Evolutionary conservation across 2,113 vertebrate species (phyloP), one percentile per base, ranked within the genome.

Genomic region (Otolemur garnettii): DNA sequence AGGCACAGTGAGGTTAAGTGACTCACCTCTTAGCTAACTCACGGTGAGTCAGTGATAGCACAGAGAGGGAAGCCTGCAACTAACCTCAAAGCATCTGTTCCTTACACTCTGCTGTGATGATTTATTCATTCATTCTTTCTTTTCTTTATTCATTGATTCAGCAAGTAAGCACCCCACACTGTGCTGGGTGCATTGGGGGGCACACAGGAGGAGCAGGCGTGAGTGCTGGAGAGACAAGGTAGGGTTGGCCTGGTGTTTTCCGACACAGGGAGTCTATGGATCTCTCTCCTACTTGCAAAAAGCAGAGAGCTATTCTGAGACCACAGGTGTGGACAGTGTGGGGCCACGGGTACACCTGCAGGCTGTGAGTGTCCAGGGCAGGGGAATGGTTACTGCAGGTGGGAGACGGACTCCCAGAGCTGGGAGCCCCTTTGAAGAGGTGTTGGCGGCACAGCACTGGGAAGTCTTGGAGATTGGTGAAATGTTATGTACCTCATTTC

Each of bases 321-420:
- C 50, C 71, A 5, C 0, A 4, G 9, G 19, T 90, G 7, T 55
- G 35, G 57, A 5, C 14, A n/a, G 66, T 1, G 1, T 17, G 22
- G 72, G 45, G 38, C 57, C 5, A 0, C 30, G 75, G 35, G 38
- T 35, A 6, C 26, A 17, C 4, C 28, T 42, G 28, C 0, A 6
- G 24, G 53, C 62, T 55, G 15, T 33, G 80, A 83, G 60, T 19
- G 4, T 24, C 42, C 1, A 55, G 30, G 66, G 21, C 64, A 15
- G 35, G 66, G 6, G 4, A 17, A 11, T 4, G 18, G 13, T 24
- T 53, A 7, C 10, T 28, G 8, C 1, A 28, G 21, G 66, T 0
- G 2, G 22, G 55, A 60, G 50, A 42, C 64, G 83, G 59, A 55
- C 3, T 38, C 45, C 18, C n/a, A 24, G 35, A 77, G 78, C 80